phyloP scores from a whole-genome alignment of 2,888 invertebrate species.

The Ectropis crepuscularia region DNA sequence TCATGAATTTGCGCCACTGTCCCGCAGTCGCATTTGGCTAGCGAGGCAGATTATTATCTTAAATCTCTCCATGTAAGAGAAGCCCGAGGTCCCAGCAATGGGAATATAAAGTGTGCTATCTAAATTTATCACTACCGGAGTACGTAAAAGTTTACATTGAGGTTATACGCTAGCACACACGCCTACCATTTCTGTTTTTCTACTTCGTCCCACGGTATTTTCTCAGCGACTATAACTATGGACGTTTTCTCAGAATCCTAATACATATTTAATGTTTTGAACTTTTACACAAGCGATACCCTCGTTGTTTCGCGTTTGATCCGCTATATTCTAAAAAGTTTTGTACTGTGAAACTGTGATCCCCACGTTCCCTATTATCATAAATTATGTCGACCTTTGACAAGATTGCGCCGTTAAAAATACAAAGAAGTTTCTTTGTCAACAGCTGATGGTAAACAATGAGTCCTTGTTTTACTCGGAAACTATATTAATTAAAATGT shows the following conservation, averaged over 20 bases:
- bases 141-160: too few relatives aligned
- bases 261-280: conserved; percentile 13
- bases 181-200: neutral
- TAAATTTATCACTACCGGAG: too few relatives aligned
- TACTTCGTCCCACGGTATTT: neutral
- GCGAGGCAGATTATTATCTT: too few relatives aligned
- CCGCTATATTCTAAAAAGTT: conserved; percentile 13
- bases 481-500: conserved; percentile 9
- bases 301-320: conserved; percentile 16
- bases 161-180: too few relatives aligned
- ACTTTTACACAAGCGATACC: conserved; percentile 16
- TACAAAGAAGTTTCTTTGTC: conserved; percentile 18
- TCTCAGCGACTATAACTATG: conserved; percentile 3
- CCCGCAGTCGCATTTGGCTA: too few relatives aligned
- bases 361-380: conserved; percentile 17
- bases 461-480: conserved; percentile 14
- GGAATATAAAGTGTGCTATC: too few relatives aligned
- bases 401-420: conserved; percentile 18
- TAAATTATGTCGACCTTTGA: conserved; percentile 20
- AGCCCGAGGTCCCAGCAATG: too few relatives aligned
- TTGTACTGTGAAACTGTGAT: conserved; percentile 4
- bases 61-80: too few relatives aligned
- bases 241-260: conserved; percentile 8
- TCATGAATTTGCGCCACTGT: too few relatives aligned
- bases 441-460: conserved; percentile 11